Evolutionary conservation across 1,140 invertebrate genomes (phyloP), one percentile per base, ranked within the genome.

Genomic region (Euwallacea fornicatus): DNA sequence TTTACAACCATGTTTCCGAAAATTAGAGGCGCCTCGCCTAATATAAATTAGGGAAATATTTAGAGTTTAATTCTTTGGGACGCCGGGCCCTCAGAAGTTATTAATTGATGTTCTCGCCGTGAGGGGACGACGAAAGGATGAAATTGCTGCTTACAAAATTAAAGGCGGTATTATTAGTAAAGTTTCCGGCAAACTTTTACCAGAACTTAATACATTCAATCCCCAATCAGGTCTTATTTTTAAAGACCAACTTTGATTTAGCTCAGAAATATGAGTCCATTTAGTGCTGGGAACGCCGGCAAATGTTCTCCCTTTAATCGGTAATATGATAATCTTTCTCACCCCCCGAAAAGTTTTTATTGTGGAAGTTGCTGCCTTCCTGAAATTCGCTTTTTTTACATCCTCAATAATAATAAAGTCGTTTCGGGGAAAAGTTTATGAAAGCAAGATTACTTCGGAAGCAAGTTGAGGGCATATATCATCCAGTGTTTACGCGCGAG

Each of bases 41-140:
- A 58, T 58, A 58, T 58, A 58, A 58, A 58, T 58, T 58, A 58
- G 55, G 55, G 33, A 58, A 58, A 58, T 58, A 58, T 58, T 58
- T 58, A 33, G 55, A 58, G 33, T 58, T 58, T 58, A 58, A 58
- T 58, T 58, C 55, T 58, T 58, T 58, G 15, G 55, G 9, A 50
- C 46, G 46, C 46, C 46, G 33, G 55, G n/a, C 16, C 9, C 50
- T 53, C 16, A 16, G 10, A 58, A 58, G 33, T 58, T 58, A 58
- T 58, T 21, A 58, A 58, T 58, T 58, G 33, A 21, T 15, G 33
- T 33, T 58, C 13, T 58, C 15, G 13, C 46, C 46, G 13, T 11
- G 13, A 50, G 46, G 46, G 46, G 46, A 13, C 9, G 46, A 50
- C 9, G 13, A 13, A 10, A 50, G 46, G 13, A 10, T 13, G 46